Evolutionary conservation across 2,113 vertebrate species (phyloP).

Genomic region (Oriolus oriolus): DNA sequence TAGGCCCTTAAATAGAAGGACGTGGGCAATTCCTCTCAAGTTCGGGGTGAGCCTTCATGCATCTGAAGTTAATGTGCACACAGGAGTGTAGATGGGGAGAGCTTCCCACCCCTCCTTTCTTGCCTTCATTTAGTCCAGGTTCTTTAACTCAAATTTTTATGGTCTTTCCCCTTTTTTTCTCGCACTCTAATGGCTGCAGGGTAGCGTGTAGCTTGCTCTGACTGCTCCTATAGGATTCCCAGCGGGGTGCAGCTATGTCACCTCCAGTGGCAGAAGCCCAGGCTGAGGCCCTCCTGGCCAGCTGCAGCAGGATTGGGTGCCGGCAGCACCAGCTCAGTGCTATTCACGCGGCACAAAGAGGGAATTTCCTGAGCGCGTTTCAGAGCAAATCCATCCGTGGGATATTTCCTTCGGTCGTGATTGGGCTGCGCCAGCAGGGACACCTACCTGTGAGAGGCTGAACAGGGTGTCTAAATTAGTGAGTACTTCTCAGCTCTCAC

Average conservation of each 20-base stretch:
- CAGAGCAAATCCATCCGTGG: background rate
- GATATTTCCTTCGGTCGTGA: background rate
- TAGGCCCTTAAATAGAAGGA: background rate
- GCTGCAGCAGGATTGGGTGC: background rate
- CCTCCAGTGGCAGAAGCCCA: background rate
- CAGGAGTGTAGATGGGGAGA: background rate
- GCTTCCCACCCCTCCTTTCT: background rate
- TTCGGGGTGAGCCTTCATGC: background rate
- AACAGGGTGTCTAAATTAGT: background rate
- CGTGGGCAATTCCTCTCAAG: rapidly evolving
- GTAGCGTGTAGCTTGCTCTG: background rate
- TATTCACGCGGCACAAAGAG: background rate
- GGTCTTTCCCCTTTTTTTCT: background rate
- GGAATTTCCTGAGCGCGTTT: background rate
- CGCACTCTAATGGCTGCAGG: rapidly evolving
- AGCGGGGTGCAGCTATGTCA: background rate
- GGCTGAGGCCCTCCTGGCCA: no score
- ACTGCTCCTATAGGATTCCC: background rate
- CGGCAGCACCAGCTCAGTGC: background rate
- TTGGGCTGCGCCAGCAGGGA: rapidly evolving
- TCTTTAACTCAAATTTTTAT: background rate
- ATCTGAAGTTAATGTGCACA: background rate
- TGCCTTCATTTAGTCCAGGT: background rate
- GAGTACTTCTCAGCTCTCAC: background rate
- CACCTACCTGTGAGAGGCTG: background rate